Conservation (phyloP, 2,797 vertebrate genomes). For the Pelodytes ibericus region DNA sequence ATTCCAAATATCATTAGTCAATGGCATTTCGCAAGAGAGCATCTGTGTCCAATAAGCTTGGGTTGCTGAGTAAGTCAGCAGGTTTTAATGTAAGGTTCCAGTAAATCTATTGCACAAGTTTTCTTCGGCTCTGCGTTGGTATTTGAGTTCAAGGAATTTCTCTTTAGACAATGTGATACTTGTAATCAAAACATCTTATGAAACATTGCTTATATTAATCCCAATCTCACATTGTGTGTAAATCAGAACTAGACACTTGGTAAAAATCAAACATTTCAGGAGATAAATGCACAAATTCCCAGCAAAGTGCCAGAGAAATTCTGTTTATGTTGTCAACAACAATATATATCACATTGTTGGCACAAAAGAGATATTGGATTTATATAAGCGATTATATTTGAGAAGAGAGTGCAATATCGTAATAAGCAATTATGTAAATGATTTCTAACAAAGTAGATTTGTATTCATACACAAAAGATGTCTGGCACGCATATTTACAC, state of each 20-base stretch:
- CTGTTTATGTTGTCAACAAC: no score
- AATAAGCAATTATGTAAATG: no score
- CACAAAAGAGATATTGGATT: no score
- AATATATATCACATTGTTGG: no score
- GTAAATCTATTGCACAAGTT: slow-evolving; percentile 52
- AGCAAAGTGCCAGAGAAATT: no score
- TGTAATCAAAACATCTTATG: slow-evolving; percentile 30
- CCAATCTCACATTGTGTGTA: neutral
- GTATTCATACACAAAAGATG: no score
- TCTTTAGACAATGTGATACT: slow-evolving; percentile 41
- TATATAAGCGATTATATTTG: no score
- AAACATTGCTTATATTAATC: neutral
- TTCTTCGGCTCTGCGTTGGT: slow-evolving; percentile 32
- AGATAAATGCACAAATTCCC: no score
- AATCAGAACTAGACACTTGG: no score
- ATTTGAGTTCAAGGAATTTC: slow-evolving; percentile 48
- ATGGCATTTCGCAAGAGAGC: slow-evolving; percentile 43
- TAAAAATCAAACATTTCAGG: neutral
- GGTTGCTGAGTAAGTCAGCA: slow-evolving; percentile 32
- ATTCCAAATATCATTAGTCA: neutral
- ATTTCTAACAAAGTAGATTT: no score
- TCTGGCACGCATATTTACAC: no score
- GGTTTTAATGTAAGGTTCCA: slow-evolving; percentile 36
- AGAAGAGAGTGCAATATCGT: no score
- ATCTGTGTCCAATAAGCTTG: slow-evolving; percentile 34